Conservation (phyloP, 2,797 vertebrate species). For the Eulemur rubriventer region DNA sequence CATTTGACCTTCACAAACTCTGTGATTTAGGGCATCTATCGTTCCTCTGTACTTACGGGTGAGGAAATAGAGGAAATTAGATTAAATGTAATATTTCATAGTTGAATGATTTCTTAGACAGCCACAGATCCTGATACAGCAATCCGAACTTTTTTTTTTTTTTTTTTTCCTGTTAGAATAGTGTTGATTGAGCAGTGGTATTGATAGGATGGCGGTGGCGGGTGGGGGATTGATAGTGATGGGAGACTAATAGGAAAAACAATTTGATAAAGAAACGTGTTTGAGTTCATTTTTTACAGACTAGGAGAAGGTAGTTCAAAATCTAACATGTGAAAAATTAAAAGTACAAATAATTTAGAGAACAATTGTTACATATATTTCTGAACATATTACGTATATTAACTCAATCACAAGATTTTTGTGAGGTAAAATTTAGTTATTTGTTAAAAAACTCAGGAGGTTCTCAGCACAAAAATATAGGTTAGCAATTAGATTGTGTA, state of each 20-base stretch:
- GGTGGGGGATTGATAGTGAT: not conserved
- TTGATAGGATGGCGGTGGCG: too few relatives aligned
- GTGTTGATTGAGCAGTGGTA: not conserved
- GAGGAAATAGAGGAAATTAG: not conserved
- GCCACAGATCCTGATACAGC: not conserved
- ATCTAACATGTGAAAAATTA: not conserved
- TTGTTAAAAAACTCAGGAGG: not conserved
- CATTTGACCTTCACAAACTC: slow-evolving; percentile 32
- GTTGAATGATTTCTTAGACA: not conserved
- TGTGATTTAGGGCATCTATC: not conserved
- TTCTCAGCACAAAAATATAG: slow-evolving; percentile 17
- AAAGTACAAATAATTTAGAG: not conserved
- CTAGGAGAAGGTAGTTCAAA: not conserved
- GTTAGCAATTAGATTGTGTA: not conserved
- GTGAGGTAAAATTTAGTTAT: not conserved
- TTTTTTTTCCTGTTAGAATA: not conserved
- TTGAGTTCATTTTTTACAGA: not conserved
- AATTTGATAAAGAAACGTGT: not conserved
- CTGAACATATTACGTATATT: not conserved
- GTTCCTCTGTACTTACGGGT: not conserved
- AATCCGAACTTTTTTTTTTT: not conserved
- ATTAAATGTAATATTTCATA: not conserved
- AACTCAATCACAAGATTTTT: not conserved
- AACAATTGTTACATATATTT: not conserved
- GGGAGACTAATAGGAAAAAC: not conserved